These are phyloP conservation scores for Cephalophus harveyi DNA, from an alignment of 2,113 vertebrate species.

Conservation along the genomic window DNA sequence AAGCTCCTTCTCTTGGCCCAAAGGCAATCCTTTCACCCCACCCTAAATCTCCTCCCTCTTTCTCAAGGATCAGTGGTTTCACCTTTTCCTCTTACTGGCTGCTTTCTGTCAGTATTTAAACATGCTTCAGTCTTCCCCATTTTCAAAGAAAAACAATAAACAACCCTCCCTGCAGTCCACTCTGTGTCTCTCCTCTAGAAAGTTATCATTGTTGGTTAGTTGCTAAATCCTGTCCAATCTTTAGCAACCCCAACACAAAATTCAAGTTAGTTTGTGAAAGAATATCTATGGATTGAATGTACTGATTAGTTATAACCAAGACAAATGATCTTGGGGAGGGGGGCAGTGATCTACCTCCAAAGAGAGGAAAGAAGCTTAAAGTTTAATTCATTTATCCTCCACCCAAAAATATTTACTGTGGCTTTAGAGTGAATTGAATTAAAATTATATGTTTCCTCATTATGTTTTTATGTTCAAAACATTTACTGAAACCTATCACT, in stretches of 20 bases:
- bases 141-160: neutral
- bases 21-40: neutral
- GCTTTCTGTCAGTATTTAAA: slow-evolving; percentile 9
- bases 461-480: slow-evolving; percentile 52
- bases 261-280: neutral
- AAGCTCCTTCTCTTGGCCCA: neutral
- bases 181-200: neutral
- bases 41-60: neutral
- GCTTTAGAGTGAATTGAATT: slow-evolving; percentile 15
- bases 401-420: slow-evolving; percentile 26
- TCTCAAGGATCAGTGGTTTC: neutral
- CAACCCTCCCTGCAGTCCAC: neutral
- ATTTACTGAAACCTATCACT: slow-evolving; percentile 36
- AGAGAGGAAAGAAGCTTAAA: neutral
- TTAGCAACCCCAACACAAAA: neutral
- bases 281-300: neutral
- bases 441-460: slow-evolving; percentile 43
- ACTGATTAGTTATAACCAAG: neutral
- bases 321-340: neutral
- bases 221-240: neutral
- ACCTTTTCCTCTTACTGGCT: neutral
- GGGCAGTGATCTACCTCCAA: neutral
- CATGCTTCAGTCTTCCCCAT: neutral
- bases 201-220: neutral
- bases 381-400: neutral